Base-by-base conservation (phyloP, 1,140 invertebrate genomes). In the Trachymyrmex cornetzi region DNA sequence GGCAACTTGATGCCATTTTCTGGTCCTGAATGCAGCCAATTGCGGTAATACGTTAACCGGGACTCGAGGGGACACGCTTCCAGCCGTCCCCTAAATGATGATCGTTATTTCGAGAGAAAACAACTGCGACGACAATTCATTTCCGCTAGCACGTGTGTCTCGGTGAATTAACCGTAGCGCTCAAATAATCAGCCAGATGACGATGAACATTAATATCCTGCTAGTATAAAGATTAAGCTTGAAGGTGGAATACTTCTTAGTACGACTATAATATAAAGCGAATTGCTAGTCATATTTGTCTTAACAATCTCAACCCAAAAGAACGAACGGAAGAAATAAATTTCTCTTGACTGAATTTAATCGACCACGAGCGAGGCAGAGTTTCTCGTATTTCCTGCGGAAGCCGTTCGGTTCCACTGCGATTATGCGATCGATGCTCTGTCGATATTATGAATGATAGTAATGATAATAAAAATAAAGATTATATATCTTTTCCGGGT, bases 381-480 rank as follows among this genome's bases (percentile, higher is more conserved):
- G 16, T 64, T 53, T 27, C 22, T 64, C 50, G 48, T 64, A 44
- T 79, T 79, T 77, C 22, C 74, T 57, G 61, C 72, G 48, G 34
- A 77, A 85, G 30, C 16, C 48, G 6, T 64, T 64, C 48, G 14
- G 34, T 57, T n/a, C 2, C 24, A 30, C 14, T 19, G n/a, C 30
- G n/a, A 77, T 85, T 53, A 64, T n/a, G 12, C 22, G 61, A 81
- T 57, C 24, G 14, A n/a, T 24, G 44, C 63, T 71, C 64, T 53
- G 19, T 57, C 71, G 63, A 92, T 88, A 87, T 90, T 86, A n/a
- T n/a, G n/a, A 88, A 88, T 81, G 22, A 88, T 85, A 85, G 79
- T 79, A 85, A 90, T 87, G 34, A 90, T 91, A 87, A 91, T 88
- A 77, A 88, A 88, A 87, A 69, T 66, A 87, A 89, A 85, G 87